Conservation (phyloP, 2,797 vertebrate species). For the Brachyrhaphis roseni region DNA sequence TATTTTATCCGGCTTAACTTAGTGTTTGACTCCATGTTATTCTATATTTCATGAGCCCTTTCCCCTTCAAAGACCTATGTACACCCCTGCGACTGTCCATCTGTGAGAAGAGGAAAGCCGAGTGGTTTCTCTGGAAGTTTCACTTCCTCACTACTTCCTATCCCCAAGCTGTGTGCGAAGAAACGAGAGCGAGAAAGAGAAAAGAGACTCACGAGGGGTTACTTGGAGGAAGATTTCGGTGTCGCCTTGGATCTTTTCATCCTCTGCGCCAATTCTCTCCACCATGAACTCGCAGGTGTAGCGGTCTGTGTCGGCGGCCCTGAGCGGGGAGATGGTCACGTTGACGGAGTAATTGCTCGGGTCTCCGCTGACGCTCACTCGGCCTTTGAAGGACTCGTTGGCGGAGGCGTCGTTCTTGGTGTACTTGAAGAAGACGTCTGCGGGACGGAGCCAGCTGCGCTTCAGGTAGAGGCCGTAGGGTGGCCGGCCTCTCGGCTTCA, state of each 20-base stretch:
- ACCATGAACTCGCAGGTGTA: slow-evolving; percentile 75
- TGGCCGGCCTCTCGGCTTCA: accelerated
- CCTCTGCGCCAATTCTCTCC: accelerated
- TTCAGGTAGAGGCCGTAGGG: slow-evolving; percentile 65
- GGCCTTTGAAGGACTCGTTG: accelerated
- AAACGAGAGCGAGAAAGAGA: too few species aligned
- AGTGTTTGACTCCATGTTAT: background rate
- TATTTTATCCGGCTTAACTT: background rate
- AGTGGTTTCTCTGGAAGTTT: background rate
- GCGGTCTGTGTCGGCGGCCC: slow-evolving; percentile 63
- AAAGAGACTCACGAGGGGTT: slow-evolving; percentile 58
- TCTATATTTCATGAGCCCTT: background rate
- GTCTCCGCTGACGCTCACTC: slow-evolving; percentile 49
- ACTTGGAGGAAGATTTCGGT: slow-evolving; percentile 72
- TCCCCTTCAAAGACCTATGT: background rate
- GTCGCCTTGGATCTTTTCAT: slow-evolving; percentile 14
- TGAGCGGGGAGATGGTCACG: slow-evolving; percentile 69
- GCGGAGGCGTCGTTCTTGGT: accelerated
- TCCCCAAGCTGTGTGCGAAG: background rate
- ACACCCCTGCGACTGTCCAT: background rate
- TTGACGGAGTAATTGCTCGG: slow-evolving; percentile 34
- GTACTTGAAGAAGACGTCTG: slow-evolving; percentile 50
- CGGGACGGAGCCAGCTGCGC: slow-evolving; percentile 43
- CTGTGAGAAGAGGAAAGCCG: background rate
- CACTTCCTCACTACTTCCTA: slow-evolving; percentile 1